Percentiles rank a stretch among this genome's conserved stretches.
phyloP scores from a whole-genome alignment of 2,113 vertebrate species.

The Crypturellus undulatus region DNA sequence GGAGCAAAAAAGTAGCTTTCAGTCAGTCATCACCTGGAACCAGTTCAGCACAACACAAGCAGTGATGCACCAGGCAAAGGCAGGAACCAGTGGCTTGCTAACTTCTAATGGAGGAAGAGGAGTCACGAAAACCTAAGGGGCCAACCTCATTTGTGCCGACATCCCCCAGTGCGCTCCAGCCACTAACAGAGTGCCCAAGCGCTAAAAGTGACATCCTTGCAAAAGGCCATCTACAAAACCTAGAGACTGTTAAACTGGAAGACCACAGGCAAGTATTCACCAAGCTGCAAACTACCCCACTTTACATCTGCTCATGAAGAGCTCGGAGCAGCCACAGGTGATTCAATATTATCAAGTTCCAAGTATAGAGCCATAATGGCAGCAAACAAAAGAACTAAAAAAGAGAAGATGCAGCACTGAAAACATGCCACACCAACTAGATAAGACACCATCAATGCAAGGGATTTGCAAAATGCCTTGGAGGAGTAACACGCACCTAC shows the following conservation, averaged over 20 bases:
- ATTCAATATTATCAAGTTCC: neutral
- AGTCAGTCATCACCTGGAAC: neutral
- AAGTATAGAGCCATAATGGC: neutral
- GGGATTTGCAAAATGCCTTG: neutral
- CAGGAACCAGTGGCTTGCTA: neutral
- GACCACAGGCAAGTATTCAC: rapidly evolving
- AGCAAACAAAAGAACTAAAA: neutral
- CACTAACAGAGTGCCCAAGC: neutral
- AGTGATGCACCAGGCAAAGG: neutral
- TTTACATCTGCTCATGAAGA: neutral
- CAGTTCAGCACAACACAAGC: neutral
- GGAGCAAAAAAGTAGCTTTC: neutral
- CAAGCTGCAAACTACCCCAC: neutral
- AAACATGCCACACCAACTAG: neutral
- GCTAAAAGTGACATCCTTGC: neutral
- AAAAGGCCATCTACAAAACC: neutral
- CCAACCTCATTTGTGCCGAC: neutral
- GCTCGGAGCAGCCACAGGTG: neutral
- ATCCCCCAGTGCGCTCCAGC: neutral
- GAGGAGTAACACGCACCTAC: rapidly evolving
- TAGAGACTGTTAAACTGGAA: rapidly evolving
- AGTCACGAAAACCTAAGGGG: neutral
- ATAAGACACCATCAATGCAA: neutral
- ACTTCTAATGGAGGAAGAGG: neutral
- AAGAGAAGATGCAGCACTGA: neutral